Evolutionary conservation across 53 echinoderm and acorn worm species (phyloP).

Genomic region (Luidia sarsii): DNA sequence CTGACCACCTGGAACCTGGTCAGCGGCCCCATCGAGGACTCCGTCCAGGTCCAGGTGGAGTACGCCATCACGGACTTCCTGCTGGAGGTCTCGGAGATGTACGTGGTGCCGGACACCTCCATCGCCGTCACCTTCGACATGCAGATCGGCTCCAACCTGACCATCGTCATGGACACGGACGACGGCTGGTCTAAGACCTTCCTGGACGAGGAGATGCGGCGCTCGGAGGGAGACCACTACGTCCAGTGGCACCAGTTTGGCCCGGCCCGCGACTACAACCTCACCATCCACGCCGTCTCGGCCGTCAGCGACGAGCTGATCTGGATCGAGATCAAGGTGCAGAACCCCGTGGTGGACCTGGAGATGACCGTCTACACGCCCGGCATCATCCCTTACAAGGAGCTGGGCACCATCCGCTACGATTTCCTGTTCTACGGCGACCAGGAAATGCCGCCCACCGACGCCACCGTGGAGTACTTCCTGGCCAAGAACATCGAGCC

Average conservation of each 20-base stretch:
- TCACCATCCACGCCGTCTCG: slow-evolving; percentile 72
- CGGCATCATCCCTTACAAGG: slow-evolving; percentile 73
- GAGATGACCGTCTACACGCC: slow-evolving; percentile 71
- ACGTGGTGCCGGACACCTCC: slow-evolving; percentile 70
- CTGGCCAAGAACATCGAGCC: slow-evolving; percentile 61
- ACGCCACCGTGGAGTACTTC: slow-evolving; percentile 73
- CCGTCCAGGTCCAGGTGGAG: slow-evolving; percentile 70
- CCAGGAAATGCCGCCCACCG: slow-evolving; percentile 75
- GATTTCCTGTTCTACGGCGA: slow-evolving; percentile 70
- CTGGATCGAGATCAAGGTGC: slow-evolving; percentile 76
- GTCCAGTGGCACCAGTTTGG: slow-evolving; percentile 74
- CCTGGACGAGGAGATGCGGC: slow-evolving; percentile 63
- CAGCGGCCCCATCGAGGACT: slow-evolving; percentile 76
- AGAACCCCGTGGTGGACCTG: slow-evolving; percentile 80
- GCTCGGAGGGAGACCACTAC: slow-evolving; percentile 58
- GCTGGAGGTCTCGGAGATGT: slow-evolving; percentile 84
- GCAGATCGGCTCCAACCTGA: slow-evolving; percentile 82
- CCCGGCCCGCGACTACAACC: slow-evolving; percentile 72
- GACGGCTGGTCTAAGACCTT: slow-evolving; percentile 57
- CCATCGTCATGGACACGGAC: slow-evolving; percentile 74
- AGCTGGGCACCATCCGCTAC: slow-evolving; percentile 68
- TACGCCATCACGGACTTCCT: slow-evolving; percentile 75
- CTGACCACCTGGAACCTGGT: slow-evolving; percentile 83
- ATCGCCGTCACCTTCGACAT: slow-evolving; percentile 81
- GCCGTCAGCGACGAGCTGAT: slow-evolving; percentile 78